phyloP scores from a whole-genome alignment of 92 coral and sea anemone species.

The Porites divaricata region DNA sequence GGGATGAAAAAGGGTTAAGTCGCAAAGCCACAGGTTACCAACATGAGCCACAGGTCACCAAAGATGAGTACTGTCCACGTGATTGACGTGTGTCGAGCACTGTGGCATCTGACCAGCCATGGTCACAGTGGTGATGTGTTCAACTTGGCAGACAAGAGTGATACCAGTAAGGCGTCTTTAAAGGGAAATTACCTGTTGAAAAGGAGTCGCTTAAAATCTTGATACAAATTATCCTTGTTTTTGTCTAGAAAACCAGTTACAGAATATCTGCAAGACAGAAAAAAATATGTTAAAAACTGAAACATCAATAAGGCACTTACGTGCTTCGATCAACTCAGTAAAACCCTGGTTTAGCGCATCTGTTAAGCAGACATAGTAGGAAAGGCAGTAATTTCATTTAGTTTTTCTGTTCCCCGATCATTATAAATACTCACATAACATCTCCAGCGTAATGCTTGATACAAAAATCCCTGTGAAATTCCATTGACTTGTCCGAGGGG shows the following conservation, averaged over 20 bases:
- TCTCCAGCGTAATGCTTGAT: conserved; percentile 95
- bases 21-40: too few relatives aligned
- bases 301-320: background rate
- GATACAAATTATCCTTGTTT: conserved; percentile 94
- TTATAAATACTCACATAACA: conserved; percentile 81
- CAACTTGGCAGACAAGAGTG: conserved; percentile 88
- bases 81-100: conserved; percentile 85
- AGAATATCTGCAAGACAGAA: conserved; percentile 64
- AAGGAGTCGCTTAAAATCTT: conserved; percentile 95
- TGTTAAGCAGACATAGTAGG: too few relatives aligned
- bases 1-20: too few relatives aligned
- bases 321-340: background rate
- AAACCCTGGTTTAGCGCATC: background rate
- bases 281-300: background rate
- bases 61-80: conserved; percentile 97
- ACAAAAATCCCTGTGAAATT: conserved; percentile 88
- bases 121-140: conserved; percentile 53
- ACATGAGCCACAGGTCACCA: too few relatives aligned
- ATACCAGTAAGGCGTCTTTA: conserved; percentile 71
- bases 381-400: too few relatives aligned
- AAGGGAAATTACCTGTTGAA: conserved; percentile 80
- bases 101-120: conserved; percentile 90
- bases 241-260: conserved; percentile 90
- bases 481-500: conserved; percentile 86
- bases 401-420: too few relatives aligned